These are phyloP conservation scores for Gadopsis bispinosus DNA, from an alignment of 2,797 vertebrate genomes.

Conservation along the genomic window DNA sequence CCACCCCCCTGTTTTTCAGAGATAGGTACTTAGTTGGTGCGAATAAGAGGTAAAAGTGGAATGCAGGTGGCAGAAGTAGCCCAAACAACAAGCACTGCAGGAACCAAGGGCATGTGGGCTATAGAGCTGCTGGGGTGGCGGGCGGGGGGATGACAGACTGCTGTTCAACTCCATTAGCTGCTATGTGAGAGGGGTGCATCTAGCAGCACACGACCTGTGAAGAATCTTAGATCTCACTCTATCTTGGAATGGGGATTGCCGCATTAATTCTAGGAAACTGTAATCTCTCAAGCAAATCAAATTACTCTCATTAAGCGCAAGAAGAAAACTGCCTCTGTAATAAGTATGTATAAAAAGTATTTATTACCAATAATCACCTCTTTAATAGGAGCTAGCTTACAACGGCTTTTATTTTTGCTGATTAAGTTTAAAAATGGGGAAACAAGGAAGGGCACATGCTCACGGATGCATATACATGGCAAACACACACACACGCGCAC, in stretches of 20 bases:
- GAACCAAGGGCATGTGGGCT: conserved; percentile 98
- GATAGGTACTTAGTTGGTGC: conserved; percentile 39
- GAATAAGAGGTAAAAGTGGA: conserved; percentile 75
- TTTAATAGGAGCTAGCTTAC: conserved; percentile 86
- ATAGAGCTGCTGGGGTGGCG: conserved; percentile 82
- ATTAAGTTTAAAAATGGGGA: conserved; percentile 87
- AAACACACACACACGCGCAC: conserved; percentile 55
- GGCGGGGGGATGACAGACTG: conserved; percentile 93
- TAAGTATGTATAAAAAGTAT: conserved; percentile 94
- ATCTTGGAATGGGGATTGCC: conserved; percentile 96
- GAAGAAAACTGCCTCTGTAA: conserved; percentile 99
- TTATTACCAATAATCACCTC: conserved; percentile 99
- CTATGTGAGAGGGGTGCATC: conserved; percentile 97
- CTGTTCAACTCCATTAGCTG: conserved; percentile 99
- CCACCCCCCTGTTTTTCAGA: conserved; percentile 20
- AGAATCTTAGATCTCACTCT: conserved; percentile 99
- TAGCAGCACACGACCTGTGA: conserved; percentile 98
- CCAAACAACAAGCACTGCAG: conserved; percentile 93
- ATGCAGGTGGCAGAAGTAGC: conserved; percentile 83
- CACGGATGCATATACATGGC: conserved; percentile 50
- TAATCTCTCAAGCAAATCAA: conserved; percentile 99
- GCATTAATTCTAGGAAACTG: conserved; percentile 99
- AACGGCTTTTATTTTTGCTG: conserved; percentile 88
- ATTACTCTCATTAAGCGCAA: conserved; percentile 99
- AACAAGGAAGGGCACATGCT: conserved; percentile 82